Conservation (phyloP, 2,797 vertebrate genomes). For the Fundulus diaphanus region DNA sequence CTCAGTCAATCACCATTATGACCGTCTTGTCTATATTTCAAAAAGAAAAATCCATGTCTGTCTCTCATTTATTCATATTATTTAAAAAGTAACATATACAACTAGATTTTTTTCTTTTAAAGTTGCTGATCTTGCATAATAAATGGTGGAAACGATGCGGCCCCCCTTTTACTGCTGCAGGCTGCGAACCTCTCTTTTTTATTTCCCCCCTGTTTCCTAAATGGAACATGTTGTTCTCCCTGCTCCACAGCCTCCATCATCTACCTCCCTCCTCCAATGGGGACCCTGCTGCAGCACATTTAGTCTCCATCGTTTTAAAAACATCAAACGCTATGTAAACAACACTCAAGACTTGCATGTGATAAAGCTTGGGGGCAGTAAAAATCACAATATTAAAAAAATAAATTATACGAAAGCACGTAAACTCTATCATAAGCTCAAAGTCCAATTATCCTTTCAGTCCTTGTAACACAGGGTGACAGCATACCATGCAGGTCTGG, state of each 20-base stretch:
- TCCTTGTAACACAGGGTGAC: neutral
- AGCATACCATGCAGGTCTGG: neutral
- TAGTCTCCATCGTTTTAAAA: neutral
- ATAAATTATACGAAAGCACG: neutral
- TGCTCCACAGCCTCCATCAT: conserved; percentile 1
- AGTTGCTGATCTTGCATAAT: neutral
- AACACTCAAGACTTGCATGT: neutral
- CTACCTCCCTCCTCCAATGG: neutral
- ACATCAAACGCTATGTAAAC: neutral
- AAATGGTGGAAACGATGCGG: neutral
- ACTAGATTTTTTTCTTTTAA: no score
- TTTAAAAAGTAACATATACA: no score
- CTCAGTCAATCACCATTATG: neutral
- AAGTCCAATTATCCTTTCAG: neutral
- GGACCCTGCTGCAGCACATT: neutral
- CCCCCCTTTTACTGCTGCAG: neutral
- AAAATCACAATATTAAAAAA: neutral
- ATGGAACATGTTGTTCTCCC: conserved; percentile 5
- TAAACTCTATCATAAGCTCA: neutral
- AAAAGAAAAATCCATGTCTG: neutral
- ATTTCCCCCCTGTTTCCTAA: neutral
- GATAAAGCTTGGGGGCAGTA: neutral
- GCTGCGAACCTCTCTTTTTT: neutral
- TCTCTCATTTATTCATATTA: neutral
- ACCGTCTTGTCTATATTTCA: neutral